Evolutionary conservation across 2,797 vertebrate species (phyloP).

Genomic region (Ammospiza maritima): DNA sequence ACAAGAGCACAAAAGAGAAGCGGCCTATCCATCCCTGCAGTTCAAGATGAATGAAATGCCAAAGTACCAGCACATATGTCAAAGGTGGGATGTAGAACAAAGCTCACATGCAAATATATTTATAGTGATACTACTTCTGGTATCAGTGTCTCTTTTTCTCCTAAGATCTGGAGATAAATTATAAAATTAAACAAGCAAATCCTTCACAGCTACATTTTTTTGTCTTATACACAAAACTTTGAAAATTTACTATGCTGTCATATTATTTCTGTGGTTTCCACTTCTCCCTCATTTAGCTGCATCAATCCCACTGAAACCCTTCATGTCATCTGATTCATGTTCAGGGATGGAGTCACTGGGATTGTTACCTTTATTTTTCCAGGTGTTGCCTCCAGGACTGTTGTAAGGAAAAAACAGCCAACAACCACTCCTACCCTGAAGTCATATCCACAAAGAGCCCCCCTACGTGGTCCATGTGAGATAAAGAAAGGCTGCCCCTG

Average conservation of each 20-base stretch:
- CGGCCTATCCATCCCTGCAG: background rate
- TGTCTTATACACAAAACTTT: background rate
- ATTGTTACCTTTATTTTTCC: background rate
- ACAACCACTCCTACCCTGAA: background rate
- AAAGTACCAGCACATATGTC: background rate
- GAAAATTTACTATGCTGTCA: background rate
- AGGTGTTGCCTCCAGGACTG: background rate
- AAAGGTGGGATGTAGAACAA: background rate
- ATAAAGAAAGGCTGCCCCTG: background rate
- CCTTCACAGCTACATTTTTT: background rate
- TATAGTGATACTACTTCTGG: background rate
- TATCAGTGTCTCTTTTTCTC: background rate
- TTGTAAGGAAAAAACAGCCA: background rate
- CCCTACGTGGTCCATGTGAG: accelerated
- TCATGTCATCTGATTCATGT: background rate
- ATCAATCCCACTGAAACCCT: background rate
- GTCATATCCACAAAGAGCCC: background rate
- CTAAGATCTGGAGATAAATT: background rate
- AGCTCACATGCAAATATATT: background rate
- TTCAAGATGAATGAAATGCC: background rate
- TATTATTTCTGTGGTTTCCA: background rate
- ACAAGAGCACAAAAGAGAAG: background rate
- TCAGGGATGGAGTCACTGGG: background rate
- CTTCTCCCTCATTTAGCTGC: background rate
- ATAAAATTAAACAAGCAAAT: background rate